These are phyloP conservation scores for Lithophane semibrunnea DNA, from an alignment of 2,888 invertebrate genomes.

Conservation along the genomic window DNA sequence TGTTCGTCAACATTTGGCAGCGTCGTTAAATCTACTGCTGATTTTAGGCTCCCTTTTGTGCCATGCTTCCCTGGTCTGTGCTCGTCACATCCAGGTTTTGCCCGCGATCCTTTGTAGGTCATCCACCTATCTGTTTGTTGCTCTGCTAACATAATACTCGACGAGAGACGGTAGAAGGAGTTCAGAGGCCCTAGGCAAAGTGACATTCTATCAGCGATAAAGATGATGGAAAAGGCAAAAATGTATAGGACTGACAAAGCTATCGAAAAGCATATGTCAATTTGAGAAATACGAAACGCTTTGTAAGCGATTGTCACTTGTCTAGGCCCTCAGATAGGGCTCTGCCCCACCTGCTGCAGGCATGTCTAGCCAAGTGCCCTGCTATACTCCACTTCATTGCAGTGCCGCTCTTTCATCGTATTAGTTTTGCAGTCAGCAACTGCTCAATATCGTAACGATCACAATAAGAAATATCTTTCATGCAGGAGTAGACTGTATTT, in stretches of 20 bases:
- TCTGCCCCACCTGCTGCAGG: background rate
- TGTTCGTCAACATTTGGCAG: background rate
- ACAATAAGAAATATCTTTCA: constrained; percentile 5
- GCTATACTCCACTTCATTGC: background rate
- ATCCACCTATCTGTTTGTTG: background rate
- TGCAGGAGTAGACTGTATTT: background rate
- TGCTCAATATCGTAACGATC: background rate
- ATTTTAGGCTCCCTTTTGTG: too few species aligned
- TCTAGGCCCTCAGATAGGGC: background rate
- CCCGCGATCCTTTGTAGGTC: background rate
- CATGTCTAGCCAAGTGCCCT: background rate
- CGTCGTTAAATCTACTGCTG: background rate
- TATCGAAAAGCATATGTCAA: too few species aligned
- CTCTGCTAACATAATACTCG: too few species aligned
- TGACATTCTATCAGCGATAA: too few species aligned
- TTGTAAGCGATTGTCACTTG: too few species aligned
- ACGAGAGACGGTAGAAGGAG: background rate
- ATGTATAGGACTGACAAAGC: too few species aligned
- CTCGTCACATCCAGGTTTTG: too few species aligned
- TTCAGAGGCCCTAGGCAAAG: background rate
- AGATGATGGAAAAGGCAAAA: too few species aligned
- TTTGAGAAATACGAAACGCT: too few species aligned
- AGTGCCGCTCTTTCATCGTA: background rate
- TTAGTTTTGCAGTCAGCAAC: background rate
- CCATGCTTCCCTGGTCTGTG: background rate